A percentile compares a stretch with the other conserved stretches of the same genome.
These are phyloP conservation scores for Aphidoletes aphidimyza DNA, from an alignment of 2,888 invertebrate genomes.

Conservation along the genomic window DNA sequence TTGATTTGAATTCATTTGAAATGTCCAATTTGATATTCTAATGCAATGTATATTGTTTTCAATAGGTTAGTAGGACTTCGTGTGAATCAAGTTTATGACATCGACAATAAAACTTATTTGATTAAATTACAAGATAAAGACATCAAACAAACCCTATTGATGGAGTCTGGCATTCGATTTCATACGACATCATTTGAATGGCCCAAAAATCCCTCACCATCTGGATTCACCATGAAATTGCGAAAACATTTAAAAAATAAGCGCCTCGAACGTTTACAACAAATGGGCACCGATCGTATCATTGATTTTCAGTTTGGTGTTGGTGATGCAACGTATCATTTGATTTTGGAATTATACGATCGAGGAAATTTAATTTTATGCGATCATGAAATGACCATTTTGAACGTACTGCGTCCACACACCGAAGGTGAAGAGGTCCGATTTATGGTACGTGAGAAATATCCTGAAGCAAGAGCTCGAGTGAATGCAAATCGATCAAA, in stretches of 20 bases:
- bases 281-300: constrained; percentile 93
- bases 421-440: constrained; percentile 89
- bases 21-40: too few species aligned
- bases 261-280: constrained; percentile 84
- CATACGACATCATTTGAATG: constrained; percentile 97
- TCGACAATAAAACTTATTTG: constrained; percentile 95
- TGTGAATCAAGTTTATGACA: constrained; percentile 96
- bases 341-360: constrained; percentile 95
- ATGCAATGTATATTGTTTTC: constrained; percentile 58
- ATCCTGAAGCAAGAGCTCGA: constrained; percentile 83
- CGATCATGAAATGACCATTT: constrained; percentile 87
- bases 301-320: constrained; percentile 95
- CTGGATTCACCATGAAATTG: constrained; percentile 98
- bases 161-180: constrained; percentile 94
- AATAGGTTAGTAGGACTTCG: constrained; percentile 87
- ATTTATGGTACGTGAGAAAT: constrained; percentile 93
- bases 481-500: constrained; percentile 70
- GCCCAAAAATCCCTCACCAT: constrained; percentile 96
- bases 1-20: constrained; percentile 54
- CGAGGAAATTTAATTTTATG: constrained; percentile 95
- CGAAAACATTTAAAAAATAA: constrained; percentile 97
- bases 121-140: constrained; percentile 87
- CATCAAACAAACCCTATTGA: constrained; percentile 85
- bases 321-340: constrained; percentile 92
- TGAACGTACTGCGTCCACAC: constrained; percentile 92